Percentiles rank a stretch among this genome's conserved stretches.
Conservation (phyloP, 2,888 invertebrate genomes). For the Zootermopsis nevadensis region DNA sequence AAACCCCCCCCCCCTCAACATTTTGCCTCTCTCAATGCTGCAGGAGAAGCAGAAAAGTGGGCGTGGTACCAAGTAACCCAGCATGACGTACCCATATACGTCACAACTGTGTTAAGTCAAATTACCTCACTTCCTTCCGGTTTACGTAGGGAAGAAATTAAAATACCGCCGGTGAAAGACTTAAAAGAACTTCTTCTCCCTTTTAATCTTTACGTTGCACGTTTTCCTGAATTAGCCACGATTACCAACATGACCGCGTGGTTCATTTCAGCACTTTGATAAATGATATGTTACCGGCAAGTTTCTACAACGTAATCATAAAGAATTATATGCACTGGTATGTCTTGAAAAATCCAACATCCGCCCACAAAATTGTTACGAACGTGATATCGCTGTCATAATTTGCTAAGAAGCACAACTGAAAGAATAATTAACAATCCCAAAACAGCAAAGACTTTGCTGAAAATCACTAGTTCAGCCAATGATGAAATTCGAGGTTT, state of each 20-base stretch:
- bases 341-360: no score
- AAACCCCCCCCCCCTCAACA: background rate
- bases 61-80: background rate
- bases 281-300: no score
- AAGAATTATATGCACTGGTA: no score
- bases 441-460: no score
- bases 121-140: slow-evolving; percentile 28
- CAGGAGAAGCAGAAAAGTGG: slow-evolving; percentile 1
- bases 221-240: background rate
- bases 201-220: background rate
- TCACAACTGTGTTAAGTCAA: slow-evolving; percentile 36
- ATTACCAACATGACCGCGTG: background rate
- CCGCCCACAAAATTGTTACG: no score
- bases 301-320: no score
- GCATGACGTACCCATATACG: slow-evolving; percentile 3
- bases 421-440: no score
- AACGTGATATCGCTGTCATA: no score
- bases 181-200: background rate
- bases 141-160: background rate
- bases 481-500: no score
- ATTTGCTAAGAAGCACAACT: no score
- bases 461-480: no score
- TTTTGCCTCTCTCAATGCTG: background rate
- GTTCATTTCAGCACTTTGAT: background rate
- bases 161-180: background rate